These are phyloP conservation scores for Sinosuthora webbiana DNA, from an alignment of 2,113 vertebrate genomes.

Conservation along the genomic window DNA sequence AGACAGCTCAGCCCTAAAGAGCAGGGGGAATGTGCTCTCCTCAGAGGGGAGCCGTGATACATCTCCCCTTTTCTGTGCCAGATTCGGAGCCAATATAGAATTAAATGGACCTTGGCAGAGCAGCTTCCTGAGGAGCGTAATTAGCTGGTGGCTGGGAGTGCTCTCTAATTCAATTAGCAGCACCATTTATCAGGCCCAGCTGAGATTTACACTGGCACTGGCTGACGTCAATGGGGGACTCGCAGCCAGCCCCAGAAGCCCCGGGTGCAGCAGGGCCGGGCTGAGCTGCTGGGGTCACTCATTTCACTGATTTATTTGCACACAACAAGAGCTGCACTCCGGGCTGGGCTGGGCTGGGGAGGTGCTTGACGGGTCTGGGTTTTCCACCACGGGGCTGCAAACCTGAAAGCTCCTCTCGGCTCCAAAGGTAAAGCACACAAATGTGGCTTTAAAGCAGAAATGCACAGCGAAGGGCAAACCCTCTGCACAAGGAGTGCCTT, in stretches of 20 bases:
- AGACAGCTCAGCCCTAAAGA: constrained; percentile 2
- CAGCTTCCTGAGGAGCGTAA: constrained; percentile 68
- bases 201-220: constrained; percentile 69
- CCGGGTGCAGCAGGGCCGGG: constrained; percentile 34
- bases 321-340: background rate
- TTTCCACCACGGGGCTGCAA: background rate
- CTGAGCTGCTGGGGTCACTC: constrained; percentile 36
- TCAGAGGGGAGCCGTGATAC: constrained; percentile 43
- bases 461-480: background rate
- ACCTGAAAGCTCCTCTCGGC: background rate
- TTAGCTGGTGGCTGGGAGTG: constrained; percentile 70
- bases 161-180: constrained; percentile 80
- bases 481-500: background rate
- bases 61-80: constrained; percentile 26
- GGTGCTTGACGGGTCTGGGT: background rate
- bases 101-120: constrained; percentile 73
- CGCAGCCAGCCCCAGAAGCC: constrained; percentile 41
- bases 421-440: background rate
- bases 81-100: constrained; percentile 64
- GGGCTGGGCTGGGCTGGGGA: background rate
- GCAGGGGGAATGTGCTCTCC: constrained; percentile 41
- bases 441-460: background rate
- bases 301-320: background rate
- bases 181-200: constrained; percentile 65
- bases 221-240: constrained; percentile 69